phyloP scores from a whole-genome alignment of 2,797 vertebrate species.

The Ctenopoma kingsleyae region DNA sequence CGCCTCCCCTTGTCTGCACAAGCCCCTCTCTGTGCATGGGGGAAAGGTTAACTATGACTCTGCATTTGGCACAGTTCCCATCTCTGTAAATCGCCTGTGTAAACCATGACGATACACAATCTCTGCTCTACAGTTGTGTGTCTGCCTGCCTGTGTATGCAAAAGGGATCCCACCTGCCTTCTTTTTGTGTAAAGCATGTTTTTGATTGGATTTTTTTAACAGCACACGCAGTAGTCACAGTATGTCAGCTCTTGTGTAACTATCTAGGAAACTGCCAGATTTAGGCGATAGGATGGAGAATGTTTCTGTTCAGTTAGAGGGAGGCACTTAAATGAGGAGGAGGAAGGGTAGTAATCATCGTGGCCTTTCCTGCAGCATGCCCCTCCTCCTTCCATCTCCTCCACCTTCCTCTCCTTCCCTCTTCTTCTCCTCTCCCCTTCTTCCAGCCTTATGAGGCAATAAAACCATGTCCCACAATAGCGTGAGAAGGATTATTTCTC shows the following conservation, averaged over 20 bases:
- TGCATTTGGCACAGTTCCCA: conserved; percentile 44
- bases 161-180: conserved; percentile 15
- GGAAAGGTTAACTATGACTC: conserved; percentile 52
- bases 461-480: conserved; percentile 64
- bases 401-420: conserved; percentile 12
- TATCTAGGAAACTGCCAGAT: conserved; percentile 36
- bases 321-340: conserved; percentile 26
- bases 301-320: conserved; percentile 12
- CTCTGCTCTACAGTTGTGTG: conserved; percentile 9
- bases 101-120: conserved; percentile 26
- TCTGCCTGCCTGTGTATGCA: not conserved
- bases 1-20: conserved; percentile 21
- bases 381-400: conserved; percentile 40
- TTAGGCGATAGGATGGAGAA: conserved; percentile 2
- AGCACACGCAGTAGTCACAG: conserved; percentile 9
- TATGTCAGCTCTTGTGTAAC: conserved; percentile 36
- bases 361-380: conserved; percentile 41
- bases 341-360: conserved; percentile 13
- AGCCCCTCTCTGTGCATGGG: conserved; percentile 27
- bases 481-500: conserved; percentile 66
- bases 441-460: conserved; percentile 54
- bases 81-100: conserved; percentile 41
- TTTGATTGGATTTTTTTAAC: conserved; percentile 36
- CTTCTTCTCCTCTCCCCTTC: conserved; percentile 12
- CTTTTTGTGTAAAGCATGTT: conserved; percentile 10